A percentile compares a stretch with the other conserved stretches of the same genome.
Conservation (phyloP, 2,888 invertebrate species). For the Prenolepis imparis region DNA sequence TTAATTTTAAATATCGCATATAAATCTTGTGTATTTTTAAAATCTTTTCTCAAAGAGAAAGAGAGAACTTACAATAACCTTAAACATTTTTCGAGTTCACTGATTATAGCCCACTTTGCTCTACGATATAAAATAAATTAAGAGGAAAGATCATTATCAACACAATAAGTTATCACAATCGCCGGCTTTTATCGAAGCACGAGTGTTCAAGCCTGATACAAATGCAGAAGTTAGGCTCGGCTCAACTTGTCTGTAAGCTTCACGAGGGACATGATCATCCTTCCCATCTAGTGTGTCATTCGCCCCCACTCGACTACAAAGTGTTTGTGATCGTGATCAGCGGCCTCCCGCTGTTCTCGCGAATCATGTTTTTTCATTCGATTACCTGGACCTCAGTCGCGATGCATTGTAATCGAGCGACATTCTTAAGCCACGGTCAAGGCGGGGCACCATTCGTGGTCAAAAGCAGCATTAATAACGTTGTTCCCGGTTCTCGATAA, state of each 20-base stretch:
- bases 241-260: constrained; percentile 56
- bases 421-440: constrained; percentile 62
- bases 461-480: constrained; percentile 25
- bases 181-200: constrained; percentile 37
- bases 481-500: background rate
- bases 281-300: constrained; percentile 56
- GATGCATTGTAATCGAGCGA: constrained; percentile 59
- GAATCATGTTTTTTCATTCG: constrained; percentile 66
- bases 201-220: constrained; percentile 31
- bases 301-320: constrained; percentile 64
- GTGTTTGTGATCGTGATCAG: constrained; percentile 63
- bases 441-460: constrained; percentile 15
- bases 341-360: constrained; percentile 55
- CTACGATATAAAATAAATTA: background rate
- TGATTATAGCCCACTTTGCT: constrained; percentile 19
- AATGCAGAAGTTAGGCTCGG: constrained; percentile 43
- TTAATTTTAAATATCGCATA: background rate
- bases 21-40: background rate
- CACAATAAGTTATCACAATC: constrained; percentile 33
- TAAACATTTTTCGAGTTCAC: constrained; percentile 19
- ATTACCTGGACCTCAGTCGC: constrained; percentile 53
- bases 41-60: background rate
- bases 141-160: constrained; percentile 25
- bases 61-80: constrained; percentile 29
- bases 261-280: constrained; percentile 38